phyloP scores from a whole-genome alignment of 2,797 vertebrate species.

The Micropoecilia bifurca region DNA sequence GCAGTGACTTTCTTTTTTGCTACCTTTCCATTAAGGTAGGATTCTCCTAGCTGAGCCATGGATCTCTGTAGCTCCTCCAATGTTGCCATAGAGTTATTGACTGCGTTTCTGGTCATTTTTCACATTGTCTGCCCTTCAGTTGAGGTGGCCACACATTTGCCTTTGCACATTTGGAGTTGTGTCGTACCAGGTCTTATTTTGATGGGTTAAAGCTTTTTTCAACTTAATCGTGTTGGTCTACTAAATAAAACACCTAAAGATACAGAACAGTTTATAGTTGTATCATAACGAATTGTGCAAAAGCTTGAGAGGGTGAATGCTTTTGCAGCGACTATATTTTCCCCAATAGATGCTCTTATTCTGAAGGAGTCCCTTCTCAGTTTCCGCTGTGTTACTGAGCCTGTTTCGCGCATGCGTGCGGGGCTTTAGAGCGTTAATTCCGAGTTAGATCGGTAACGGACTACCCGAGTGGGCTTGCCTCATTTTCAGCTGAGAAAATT shows the following conservation, averaged over 20 bases:
- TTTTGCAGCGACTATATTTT: background rate
- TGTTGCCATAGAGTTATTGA: background rate
- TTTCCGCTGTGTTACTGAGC: conserved; percentile 10
- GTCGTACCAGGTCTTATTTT: background rate
- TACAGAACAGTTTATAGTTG: background rate
- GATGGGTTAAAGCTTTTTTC: background rate
- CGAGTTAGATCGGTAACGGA: conserved; percentile 11
- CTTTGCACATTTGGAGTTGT: background rate
- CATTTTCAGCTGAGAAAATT: conserved; percentile 13
- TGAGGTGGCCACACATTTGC: background rate
- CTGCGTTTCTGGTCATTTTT: background rate
- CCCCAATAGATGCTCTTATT: conserved; percentile 12
- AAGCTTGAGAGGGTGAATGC: background rate
- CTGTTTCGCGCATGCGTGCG: conserved; percentile 63
- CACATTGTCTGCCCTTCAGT: background rate
- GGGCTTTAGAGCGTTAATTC: conserved; percentile 48
- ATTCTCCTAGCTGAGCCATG: background rate
- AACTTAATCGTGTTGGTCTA: background rate
- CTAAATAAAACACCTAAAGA: background rate
- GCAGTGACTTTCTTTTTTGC: background rate
- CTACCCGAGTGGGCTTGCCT: conserved; percentile 16
- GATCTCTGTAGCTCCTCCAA: background rate
- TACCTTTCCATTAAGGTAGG: background rate
- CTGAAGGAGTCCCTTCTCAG: background rate
- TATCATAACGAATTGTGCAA: background rate